Evolutionary conservation across 2,797 vertebrate genomes (phyloP), one percentile per base, ranked within the genome.

Genomic region (Podargus strigoides): DNA sequence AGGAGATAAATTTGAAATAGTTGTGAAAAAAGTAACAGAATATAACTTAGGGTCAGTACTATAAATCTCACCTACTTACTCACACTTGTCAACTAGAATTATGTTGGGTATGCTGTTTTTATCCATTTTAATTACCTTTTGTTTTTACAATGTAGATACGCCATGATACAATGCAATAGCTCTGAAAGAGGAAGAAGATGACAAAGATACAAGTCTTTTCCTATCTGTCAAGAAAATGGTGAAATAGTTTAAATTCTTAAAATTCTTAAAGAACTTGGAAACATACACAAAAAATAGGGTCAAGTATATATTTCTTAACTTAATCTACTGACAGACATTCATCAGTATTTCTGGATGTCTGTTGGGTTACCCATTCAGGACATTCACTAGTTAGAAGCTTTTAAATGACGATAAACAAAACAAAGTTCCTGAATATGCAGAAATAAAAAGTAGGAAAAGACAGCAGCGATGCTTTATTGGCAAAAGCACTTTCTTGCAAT

Each of bases 401-500:
- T 95, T 92, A 95, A 96, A 94, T 92, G 17, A 95, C 50, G 62
- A 94, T 66, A 88, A 95, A 49, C 79, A 95, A 85, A 60, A 56
- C 52, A 69, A 95, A 96, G 80, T 90, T 96, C 90, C 84, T 81
- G 85, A 97, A 96, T 94, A 95, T 64, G 59, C 60, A 93, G 70
- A 96, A 92, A 87, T 90, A 94, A 95, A 95, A 87, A 91, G 44
- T 70, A 85, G 66, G 64, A 78, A 96, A 95, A 91, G 63, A 78
- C 89, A 86, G 55, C 88, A 92, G 93, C 21, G 80, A 78, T 36
- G 60, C 87, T 96, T 96, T 94, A 92, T 92, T 91, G 93, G 95
- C 22, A 2, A 96, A 73, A 92, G 91, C 91, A 95, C 95, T 97
- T 95, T 84, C 59, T 96, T 92, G 93, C 6, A 73, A 96, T 49